Evolutionary conservation across 1,140 invertebrate species (phyloP).

Genomic region (Drosophila lowei): DNA sequence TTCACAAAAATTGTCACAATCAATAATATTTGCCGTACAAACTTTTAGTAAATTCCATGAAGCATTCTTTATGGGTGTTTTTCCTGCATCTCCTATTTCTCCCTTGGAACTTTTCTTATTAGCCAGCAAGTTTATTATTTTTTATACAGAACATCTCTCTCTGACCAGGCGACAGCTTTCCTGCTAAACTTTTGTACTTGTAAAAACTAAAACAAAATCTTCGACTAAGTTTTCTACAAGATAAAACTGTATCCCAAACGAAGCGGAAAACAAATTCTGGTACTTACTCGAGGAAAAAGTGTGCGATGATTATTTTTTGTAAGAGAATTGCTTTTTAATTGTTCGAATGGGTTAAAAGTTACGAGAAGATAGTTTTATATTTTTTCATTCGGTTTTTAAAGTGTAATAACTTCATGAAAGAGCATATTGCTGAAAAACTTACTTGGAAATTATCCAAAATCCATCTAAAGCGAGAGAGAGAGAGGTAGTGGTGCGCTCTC

Average conservation of each 20-base stretch:
- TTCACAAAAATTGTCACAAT: neutral
- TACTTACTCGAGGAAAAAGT: no score
- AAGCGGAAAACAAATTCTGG: neutral
- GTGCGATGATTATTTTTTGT: no score
- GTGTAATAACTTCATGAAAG: no score
- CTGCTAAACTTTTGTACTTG: constrained; percentile 29
- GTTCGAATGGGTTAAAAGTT: no score
- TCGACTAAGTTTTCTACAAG: constrained; percentile 20
- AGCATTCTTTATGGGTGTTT: constrained; percentile 4
- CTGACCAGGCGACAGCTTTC: constrained; percentile 32
- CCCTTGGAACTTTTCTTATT: constrained; percentile 29
- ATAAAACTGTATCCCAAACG: neutral
- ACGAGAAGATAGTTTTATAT: no score
- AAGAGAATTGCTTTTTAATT: no score
- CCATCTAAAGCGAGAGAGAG: no score
- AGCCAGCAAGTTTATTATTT: constrained; percentile 34
- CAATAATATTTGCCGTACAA: neutral
- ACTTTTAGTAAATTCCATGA: constrained; percentile 28
- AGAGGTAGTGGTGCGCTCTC: no score
- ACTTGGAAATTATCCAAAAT: no score
- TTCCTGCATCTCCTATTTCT: constrained; percentile 10
- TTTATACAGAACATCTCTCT: constrained; percentile 24
- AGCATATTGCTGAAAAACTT: no score
- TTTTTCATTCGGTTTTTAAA: no score
- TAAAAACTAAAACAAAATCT: constrained; percentile 34